Evolutionary conservation across 2,797 vertebrate genomes (phyloP).

Genomic region (Hyperoplus lanceolatus): DNA sequence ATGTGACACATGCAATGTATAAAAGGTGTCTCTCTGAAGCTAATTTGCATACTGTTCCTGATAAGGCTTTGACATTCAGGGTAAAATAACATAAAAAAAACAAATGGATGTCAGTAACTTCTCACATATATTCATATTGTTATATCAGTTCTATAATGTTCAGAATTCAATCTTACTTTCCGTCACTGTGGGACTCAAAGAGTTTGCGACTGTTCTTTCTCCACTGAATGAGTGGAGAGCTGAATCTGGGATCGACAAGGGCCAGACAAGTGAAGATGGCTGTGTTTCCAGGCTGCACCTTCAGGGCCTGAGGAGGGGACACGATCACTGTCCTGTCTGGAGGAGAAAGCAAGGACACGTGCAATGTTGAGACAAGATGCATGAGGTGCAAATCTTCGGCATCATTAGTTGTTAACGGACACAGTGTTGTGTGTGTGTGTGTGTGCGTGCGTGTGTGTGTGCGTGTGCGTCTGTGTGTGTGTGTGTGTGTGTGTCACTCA

Average conservation of each 20-base stretch:
- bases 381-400: constrained; percentile 13
- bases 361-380: constrained; percentile 11
- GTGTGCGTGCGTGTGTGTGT: constrained; percentile 14
- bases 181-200: constrained; percentile 80
- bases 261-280: constrained; percentile 88
- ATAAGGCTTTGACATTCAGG: background rate
- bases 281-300: constrained; percentile 83
- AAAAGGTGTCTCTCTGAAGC: background rate
- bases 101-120: background rate
- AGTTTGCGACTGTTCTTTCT: constrained; percentile 82
- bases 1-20: background rate
- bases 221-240: constrained; percentile 84
- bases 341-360: constrained; percentile 30
- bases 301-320: constrained; percentile 79
- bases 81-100: background rate
- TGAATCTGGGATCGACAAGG: constrained; percentile 83
- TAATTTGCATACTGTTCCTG: background rate
- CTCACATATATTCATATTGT: background rate
- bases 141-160: background rate
- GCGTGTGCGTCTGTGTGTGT: constrained; percentile 13
- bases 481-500: constrained; percentile 70
- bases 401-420: constrained; percentile 25
- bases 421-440: background rate
- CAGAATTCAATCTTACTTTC: constrained; percentile 85
- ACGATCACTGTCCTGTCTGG: constrained; percentile 90